Evolutionary conservation across 2,797 vertebrate species (phyloP).

Genomic region (Catamblyrhynchus diadema): DNA sequence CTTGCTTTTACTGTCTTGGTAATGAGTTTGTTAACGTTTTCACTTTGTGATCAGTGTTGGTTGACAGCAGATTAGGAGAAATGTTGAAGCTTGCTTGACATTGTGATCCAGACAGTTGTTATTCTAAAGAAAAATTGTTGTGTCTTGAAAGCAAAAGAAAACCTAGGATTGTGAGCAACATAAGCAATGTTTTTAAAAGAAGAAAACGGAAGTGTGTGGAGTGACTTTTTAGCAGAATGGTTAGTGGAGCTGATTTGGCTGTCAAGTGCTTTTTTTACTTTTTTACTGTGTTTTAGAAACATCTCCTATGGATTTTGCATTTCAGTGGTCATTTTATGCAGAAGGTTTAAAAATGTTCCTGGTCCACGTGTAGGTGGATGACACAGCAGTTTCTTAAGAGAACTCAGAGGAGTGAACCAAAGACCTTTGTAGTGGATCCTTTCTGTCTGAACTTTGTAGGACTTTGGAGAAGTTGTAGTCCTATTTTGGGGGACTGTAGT

Average conservation of each 20-base stretch:
- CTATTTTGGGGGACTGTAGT: neutral
- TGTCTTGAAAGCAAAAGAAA: slow-evolving; percentile 32
- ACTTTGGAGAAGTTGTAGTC: neutral
- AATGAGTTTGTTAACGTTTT: neutral
- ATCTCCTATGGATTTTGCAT: neutral
- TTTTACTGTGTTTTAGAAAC: neutral
- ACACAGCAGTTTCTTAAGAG: neutral
- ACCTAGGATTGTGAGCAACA: neutral
- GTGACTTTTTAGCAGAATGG: neutral
- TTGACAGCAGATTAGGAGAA: neutral
- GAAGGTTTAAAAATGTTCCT: neutral
- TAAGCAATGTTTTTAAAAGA: neutral
- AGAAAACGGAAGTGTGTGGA: neutral
- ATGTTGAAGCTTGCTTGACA: neutral
- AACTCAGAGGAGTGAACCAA: neutral
- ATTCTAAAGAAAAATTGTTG: neutral
- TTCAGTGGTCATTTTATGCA: neutral
- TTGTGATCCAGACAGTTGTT: neutral
- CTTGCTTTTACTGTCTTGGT: neutral
- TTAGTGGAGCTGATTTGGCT: neutral
- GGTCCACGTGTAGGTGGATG: neutral
- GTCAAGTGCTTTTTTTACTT: neutral
- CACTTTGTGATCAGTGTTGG: neutral
- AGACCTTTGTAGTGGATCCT: neutral
- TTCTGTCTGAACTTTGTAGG: neutral